Evolutionary conservation across 2,888 invertebrate species (phyloP), one percentile per base, ranked within the genome.

Genomic region (Cyrtodaria siliqua): DNA sequence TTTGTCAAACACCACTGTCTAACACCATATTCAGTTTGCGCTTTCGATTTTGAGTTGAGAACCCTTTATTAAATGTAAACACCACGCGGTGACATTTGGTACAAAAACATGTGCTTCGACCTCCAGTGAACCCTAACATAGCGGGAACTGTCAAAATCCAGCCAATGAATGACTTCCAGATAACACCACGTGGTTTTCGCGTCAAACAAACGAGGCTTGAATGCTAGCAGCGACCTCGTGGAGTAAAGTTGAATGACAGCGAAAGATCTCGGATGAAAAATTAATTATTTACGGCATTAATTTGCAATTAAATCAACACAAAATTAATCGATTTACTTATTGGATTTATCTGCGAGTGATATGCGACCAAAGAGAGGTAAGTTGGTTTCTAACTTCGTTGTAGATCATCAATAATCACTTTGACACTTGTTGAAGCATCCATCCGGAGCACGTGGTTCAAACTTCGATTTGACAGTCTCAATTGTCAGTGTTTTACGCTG

Each of bases 301-400:
- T 44, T 4, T n/a, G 16, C 20, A 9, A 44, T 44, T 9, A 20
- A 18, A 44, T 20, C 20, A 16, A 9, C n/a, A 6, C 8, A 44
- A 20, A 20, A 44, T 6, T 16, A 6, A 20, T 44, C 20, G 44
- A 16, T 44, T 18, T 16, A 16, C 3, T 16, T 4, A 63, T 53
- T 18, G 29, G 50, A 66, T 47, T 66, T 59, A 52, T 59, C 60
- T 29, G 63, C 60, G 60, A 44, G 66, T 44, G 81, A 70, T 47
- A 79, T 84, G 75, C 82, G 85, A 66, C 76, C 82, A 18, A 87
- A 85, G 53, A 74, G 85, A 86, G 82, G 87, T 87, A 75, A 80
- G 84, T 71, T 66, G 50, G 33, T 40, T 23, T 49, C 62, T 29
- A 26, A 26, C 23, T 72, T 72, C 56, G 14, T 47, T 44, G 8